Percentiles rank a stretch among this genome's conserved stretches.
Evolutionary conservation across 2,113 vertebrate genomes (phyloP).

Genomic region (Daphoenositta chrysoptera): DNA sequence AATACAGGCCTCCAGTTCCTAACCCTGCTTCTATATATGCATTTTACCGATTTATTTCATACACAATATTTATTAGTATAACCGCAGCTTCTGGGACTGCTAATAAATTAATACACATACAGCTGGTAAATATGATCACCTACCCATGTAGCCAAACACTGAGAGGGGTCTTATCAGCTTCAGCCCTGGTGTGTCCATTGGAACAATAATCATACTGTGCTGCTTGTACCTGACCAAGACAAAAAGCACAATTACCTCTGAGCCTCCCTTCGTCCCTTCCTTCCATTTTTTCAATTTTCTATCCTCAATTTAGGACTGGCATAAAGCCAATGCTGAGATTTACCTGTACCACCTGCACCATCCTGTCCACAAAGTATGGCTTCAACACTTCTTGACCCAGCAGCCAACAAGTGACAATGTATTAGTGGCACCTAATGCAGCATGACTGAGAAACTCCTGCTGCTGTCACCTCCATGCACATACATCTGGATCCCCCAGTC

Average conservation of each 20-base stretch:
- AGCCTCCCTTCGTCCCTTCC: neutral
- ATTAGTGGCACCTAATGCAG: neutral
- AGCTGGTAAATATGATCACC: neutral
- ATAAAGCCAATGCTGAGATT: neutral
- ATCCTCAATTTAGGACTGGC: rapidly evolving
- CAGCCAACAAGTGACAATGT: neutral
- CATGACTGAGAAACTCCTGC: neutral
- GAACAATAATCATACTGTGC: constrained; percentile 91
- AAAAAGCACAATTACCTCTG: neutral
- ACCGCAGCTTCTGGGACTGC: neutral
- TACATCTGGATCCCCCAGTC: neutral
- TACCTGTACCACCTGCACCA: neutral
- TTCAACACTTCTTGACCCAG: neutral
- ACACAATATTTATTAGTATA: neutral
- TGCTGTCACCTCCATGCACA: neutral
- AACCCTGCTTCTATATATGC: neutral
- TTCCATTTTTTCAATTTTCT: neutral
- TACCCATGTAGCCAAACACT: constrained; percentile 89
- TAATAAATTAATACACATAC: neutral
- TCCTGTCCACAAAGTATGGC: neutral
- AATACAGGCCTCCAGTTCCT: neutral
- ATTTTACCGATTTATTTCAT: neutral
- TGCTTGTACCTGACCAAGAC: constrained; percentile 74
- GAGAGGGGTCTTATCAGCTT: constrained; percentile 82
- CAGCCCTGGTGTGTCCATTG: constrained; percentile 82